Evolutionary conservation across 2,113 vertebrate genomes (phyloP).

Genomic region (Spizaetus ornatus): DNA sequence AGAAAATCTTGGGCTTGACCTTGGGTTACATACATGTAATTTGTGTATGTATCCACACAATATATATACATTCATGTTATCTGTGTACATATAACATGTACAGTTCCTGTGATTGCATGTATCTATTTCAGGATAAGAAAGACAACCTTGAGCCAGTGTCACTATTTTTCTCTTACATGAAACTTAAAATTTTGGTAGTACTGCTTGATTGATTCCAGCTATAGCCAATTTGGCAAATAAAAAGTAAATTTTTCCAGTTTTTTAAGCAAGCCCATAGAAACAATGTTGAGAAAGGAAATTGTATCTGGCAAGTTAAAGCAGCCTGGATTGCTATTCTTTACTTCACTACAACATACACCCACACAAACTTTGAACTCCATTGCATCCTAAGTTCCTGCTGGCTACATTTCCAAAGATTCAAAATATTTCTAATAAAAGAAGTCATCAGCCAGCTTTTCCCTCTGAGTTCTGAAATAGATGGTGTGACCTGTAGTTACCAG

Average conservation of each 20-base stretch:
- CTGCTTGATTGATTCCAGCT: not conserved
- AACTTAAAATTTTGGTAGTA: not conserved
- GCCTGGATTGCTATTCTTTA: constrained; percentile 14
- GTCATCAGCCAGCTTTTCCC: not conserved
- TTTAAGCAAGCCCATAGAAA: constrained; percentile 13
- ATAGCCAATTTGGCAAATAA: not conserved
- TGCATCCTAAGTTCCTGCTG: constrained; percentile 31
- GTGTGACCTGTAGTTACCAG: not conserved
- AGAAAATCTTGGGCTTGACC: not conserved
- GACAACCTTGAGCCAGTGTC: not conserved
- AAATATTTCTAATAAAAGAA: constrained; percentile 52
- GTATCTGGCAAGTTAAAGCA: constrained; percentile 44
- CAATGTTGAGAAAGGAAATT: constrained; percentile 41
- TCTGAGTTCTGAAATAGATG: constrained; percentile 24
- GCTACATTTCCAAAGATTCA: constrained; percentile 17
- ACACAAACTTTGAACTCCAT: constrained; percentile 32
- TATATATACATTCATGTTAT: not conserved
- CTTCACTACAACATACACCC: constrained; percentile 32
- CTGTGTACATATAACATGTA: not conserved
- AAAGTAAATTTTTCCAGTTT: constrained; percentile 10
- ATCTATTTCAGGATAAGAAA: not conserved
- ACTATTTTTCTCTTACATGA: not conserved
- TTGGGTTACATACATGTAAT: not conserved
- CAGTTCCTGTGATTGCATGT: not conserved
- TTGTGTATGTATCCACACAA: not conserved